Percentiles rank a stretch among this genome's conserved stretches.
phyloP scores from a whole-genome alignment of 2,113 vertebrate genomes.

The Trochalopteron elliotii region DNA sequence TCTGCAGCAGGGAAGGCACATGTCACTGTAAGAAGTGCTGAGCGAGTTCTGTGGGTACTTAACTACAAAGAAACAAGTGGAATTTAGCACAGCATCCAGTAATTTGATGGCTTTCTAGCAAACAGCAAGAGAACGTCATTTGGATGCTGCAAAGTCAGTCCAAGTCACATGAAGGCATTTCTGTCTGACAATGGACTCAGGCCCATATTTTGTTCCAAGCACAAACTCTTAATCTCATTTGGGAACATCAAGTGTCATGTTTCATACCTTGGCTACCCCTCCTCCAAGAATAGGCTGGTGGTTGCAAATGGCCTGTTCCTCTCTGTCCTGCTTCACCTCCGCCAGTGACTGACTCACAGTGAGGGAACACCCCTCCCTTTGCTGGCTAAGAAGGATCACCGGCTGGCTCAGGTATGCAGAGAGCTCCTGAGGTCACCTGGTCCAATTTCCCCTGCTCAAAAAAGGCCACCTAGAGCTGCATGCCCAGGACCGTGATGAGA shows the following conservation, averaged over 20 bases:
- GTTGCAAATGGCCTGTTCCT: background rate
- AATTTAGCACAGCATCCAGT: background rate
- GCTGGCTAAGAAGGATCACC: background rate
- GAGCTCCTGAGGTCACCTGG: background rate
- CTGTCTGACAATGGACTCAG: background rate
- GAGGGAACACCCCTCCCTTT: background rate
- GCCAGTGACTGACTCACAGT: background rate
- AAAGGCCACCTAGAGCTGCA: background rate
- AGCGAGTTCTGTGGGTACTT: background rate
- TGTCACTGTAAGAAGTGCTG: background rate
- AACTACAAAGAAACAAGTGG: background rate
- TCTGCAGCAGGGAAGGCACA: background rate
- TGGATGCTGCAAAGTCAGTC: background rate
- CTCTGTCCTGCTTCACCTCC: background rate
- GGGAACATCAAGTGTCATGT: background rate
- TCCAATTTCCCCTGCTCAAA: background rate
- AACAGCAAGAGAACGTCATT: fast-evolving
- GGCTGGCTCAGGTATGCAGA: background rate
- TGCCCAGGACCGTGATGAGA: fast-evolving
- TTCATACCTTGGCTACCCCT: background rate
- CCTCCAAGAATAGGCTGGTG: background rate
- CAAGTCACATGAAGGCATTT: background rate
- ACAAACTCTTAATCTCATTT: background rate
- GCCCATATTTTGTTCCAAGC: background rate
- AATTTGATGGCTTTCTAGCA: background rate